phyloP scores from a whole-genome alignment of 2,113 vertebrate species.

The Equus quagga region DNA sequence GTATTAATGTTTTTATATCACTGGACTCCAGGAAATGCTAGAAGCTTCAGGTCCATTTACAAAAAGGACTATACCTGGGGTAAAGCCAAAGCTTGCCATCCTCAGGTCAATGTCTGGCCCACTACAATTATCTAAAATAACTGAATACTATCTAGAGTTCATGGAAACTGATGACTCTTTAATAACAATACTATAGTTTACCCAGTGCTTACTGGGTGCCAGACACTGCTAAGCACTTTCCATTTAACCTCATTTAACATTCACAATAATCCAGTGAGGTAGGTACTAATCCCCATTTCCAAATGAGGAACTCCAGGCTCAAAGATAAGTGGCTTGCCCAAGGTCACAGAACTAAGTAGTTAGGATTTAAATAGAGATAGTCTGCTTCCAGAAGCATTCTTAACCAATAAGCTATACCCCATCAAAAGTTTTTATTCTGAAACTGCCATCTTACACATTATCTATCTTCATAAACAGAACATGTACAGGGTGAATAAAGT shows the following conservation, averaged over 20 bases:
- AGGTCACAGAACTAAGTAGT: neutral
- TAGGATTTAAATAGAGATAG: neutral
- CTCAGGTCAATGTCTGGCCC: neutral
- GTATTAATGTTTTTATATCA: conserved; percentile 19
- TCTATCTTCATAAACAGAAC: neutral
- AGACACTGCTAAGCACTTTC: neutral
- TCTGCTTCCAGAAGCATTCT: neutral
- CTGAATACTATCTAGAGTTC: neutral
- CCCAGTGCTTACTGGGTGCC: neutral
- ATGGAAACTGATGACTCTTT: neutral
- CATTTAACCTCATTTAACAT: neutral
- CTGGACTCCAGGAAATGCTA: conserved; percentile 31
- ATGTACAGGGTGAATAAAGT: neutral
- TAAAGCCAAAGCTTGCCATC: conserved; percentile 11
- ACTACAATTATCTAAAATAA: neutral
- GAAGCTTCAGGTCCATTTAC: neutral
- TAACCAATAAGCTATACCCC: conserved; percentile 11
- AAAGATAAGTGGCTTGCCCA: conserved; percentile 9
- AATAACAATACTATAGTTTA: neutral
- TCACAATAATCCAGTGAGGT: neutral
- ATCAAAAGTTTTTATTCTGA: conserved; percentile 32
- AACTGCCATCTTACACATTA: neutral
- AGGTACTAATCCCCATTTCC: neutral
- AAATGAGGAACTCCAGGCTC: conserved; percentile 27
- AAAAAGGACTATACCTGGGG: neutral